Percentiles rank a stretch among this genome's conserved stretches.
Conservation (phyloP, 2,888 invertebrate species). For the Agonopterix alstromeriana region DNA sequence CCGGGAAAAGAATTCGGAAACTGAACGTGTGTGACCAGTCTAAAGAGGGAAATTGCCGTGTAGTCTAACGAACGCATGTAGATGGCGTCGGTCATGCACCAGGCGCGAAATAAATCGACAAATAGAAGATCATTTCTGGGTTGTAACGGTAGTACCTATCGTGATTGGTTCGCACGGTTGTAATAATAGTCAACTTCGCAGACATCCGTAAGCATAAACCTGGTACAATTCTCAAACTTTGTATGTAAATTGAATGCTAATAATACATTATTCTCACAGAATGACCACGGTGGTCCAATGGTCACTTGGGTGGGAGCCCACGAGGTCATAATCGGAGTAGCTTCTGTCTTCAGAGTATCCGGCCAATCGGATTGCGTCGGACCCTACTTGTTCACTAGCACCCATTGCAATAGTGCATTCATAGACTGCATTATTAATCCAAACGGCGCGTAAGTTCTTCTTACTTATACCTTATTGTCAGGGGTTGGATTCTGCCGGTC, state of each 20-base stretch:
- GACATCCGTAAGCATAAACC: no score
- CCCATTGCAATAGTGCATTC: slow-evolving; percentile 34
- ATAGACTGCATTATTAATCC: slow-evolving; percentile 30
- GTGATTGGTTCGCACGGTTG: no score
- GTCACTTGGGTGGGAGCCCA: slow-evolving; percentile 32
- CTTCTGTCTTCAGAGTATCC: slow-evolving; percentile 38
- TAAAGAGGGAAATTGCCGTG: neutral
- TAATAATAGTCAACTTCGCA: no score
- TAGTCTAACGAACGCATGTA: no score
- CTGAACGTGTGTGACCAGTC: neutral
- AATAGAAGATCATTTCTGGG: no score
- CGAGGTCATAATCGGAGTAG: slow-evolving; percentile 38
- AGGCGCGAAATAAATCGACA: no score
- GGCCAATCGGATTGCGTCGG: slow-evolving; percentile 25
- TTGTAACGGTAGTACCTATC: no score
- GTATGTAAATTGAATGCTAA: neutral
- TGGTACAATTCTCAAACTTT: neutral
- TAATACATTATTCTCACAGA: slow-evolving; percentile 18
- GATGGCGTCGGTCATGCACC: no score
- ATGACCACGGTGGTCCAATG: slow-evolving; percentile 50
- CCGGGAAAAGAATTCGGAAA: neutral
- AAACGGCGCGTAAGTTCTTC: no score
- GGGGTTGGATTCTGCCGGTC: no score
- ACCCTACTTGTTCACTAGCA: slow-evolving; percentile 44
- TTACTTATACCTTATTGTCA: neutral